phyloP scores from a whole-genome alignment of 2,888 invertebrate genomes.

The Hypercompe scribonia region DNA sequence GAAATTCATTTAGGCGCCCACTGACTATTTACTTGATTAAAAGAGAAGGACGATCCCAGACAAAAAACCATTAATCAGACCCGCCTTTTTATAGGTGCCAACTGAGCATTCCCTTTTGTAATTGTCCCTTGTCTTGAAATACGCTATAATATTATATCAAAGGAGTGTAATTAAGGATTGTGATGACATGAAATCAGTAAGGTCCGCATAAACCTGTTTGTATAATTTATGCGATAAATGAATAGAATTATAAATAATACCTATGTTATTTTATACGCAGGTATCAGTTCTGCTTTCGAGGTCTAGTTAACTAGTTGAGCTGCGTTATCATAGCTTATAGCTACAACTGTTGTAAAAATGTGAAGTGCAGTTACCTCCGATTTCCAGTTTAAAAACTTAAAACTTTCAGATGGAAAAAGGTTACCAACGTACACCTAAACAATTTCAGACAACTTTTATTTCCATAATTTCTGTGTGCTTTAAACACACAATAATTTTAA shows the following conservation, averaged over 20 bases:
- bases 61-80: conserved; percentile 48
- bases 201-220: background rate
- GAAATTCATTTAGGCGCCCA: conserved; percentile 36
- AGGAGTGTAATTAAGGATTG: conserved; percentile 28
- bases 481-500: no score
- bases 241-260: background rate
- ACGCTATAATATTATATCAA: conserved; percentile 33
- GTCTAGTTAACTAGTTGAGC: no score
- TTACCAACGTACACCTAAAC: background rate
- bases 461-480: background rate
- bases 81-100: conserved; percentile 40
- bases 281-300: no score
- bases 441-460: no score
- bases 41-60: conserved; percentile 28
- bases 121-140: conserved; percentile 32
- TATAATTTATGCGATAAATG: background rate
- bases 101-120: conserved; percentile 41
- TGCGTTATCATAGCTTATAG: no score
- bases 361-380: background rate
- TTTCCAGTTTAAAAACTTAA: background rate
- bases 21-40: conserved; percentile 45
- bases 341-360: no score
- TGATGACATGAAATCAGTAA: conserved; percentile 9
- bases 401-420: background rate
- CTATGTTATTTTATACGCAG: background rate